A percentile compares a stretch with the other conserved stretches of the same genome.
Evolutionary conservation across 2,888 invertebrate genomes (phyloP).

Genomic region (Cremastinae sp.): DNA sequence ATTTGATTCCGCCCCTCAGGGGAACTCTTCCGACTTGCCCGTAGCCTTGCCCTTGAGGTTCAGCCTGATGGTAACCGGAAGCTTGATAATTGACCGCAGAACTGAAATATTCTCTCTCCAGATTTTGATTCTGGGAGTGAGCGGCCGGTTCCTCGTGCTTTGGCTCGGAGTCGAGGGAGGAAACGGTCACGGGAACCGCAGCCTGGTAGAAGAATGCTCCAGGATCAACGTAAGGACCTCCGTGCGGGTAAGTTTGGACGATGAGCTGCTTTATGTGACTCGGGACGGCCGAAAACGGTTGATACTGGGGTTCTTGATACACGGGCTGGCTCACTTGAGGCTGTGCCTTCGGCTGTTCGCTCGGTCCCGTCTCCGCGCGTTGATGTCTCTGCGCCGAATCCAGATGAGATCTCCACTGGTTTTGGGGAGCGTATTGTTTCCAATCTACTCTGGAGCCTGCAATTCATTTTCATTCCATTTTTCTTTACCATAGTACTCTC

Average conservation of each 20-base stretch:
- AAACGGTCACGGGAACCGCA: constrained; percentile 17
- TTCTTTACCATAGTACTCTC: no score
- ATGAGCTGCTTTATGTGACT: constrained; percentile 72
- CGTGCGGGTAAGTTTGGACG: constrained; percentile 68
- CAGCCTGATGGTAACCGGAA: constrained; percentile 25
- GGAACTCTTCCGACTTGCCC: constrained; percentile 31
- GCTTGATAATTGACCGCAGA: constrained; percentile 39
- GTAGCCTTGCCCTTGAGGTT: neutral
- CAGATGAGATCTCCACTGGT: constrained; percentile 67
- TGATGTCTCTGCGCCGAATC: constrained; percentile 64
- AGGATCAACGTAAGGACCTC: constrained; percentile 73
- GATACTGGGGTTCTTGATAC: constrained; percentile 64
- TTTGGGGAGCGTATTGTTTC: constrained; percentile 68
- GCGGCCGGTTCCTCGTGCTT: constrained; percentile 17
- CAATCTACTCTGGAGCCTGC: constrained; percentile 71
- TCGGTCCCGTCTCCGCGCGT: constrained; percentile 60
- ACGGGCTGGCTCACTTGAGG: constrained; percentile 41
- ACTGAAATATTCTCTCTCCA: constrained; percentile 42
- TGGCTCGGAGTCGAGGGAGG: constrained; percentile 2
- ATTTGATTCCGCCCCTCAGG: constrained; percentile 66
- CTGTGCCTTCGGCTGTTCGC: constrained; percentile 33
- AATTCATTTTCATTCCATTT: constrained; percentile 4
- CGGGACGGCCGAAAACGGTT: constrained; percentile 71
- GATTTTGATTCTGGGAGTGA: constrained; percentile 19
- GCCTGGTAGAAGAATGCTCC: constrained; percentile 70